Evolutionary conservation across 1,140 invertebrate genomes (phyloP).

Genomic region (Acromyrmex heyeri): DNA sequence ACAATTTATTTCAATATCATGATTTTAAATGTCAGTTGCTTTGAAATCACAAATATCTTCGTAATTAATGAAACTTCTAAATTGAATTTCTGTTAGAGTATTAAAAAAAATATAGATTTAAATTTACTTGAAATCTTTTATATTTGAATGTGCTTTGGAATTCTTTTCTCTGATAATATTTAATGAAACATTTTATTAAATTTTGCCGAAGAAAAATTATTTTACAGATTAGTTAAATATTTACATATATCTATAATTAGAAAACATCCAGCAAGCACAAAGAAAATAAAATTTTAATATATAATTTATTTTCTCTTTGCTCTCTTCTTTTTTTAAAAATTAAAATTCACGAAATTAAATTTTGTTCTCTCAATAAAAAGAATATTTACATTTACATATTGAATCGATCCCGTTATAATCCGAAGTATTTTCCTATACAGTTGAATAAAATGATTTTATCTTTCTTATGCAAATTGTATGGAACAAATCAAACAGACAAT

Average conservation of each 20-base stretch:
- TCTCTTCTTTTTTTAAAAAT: neutral
- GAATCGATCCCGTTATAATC: slow-evolving; percentile 12
- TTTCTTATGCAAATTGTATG: slow-evolving; percentile 28
- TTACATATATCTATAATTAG: neutral
- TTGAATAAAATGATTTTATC: slow-evolving; percentile 23
- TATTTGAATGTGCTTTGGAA: neutral
- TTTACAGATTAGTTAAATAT: neutral
- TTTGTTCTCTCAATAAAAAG: neutral
- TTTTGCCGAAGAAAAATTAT: neutral
- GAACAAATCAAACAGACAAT: slow-evolving; percentile 42
- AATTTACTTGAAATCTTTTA: neutral
- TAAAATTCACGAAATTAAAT: neutral
- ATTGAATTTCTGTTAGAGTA: neutral
- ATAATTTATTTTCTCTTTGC: neutral
- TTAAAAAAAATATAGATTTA: neutral
- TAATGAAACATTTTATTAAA: neutral
- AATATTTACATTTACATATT: slow-evolving; percentile 24
- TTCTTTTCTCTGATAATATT: neutral
- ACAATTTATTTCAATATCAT: neutral
- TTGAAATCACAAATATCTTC: neutral
- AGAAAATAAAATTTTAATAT: neutral
- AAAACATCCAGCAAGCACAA: neutral
- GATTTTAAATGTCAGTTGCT: neutral
- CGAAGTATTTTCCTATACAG: neutral
- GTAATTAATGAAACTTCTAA: neutral